Base-by-base conservation (phyloP, 2,888 invertebrate genomes). In the Epistrophella euchroma region DNA sequence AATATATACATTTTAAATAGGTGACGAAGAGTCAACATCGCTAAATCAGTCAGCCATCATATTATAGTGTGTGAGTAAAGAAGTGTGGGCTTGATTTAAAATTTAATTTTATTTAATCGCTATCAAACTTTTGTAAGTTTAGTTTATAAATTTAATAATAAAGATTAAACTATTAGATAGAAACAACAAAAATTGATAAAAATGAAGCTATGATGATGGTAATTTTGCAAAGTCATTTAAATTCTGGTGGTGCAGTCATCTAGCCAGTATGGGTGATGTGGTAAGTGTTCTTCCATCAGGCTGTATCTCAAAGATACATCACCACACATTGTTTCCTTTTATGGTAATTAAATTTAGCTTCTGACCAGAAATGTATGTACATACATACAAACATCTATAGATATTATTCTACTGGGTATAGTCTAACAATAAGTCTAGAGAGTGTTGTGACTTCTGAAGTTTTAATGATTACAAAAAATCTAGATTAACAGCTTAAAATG, bases 301-400 rank as follows among this genome's bases (percentile, higher is more conserved):
- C 50, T 25, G 58, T 60, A 71, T 76, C 43, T 66, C 32, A 66
- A 73, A 79, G 68, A 74, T 70, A 83, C 70, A 50, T 50, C 70
- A 50, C 68, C 70, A 68, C 22, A 52, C 56, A 71, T 58, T 71
- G 71, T 75, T 75, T 80, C 71, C 75, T 58, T 75, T 58, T 71
- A 84, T 71, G 71, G 66, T 75, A 84, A 75, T 84, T 84, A 74
- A 71, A 58, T 79, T 58, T 35, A 35, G 60, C 28, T 45, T 45
- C 72, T 64, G n/a, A 37, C 32, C 55, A 19, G 11, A 19, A 52
- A 28, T 52, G 2, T 7, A 32, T 28, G 1, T 25, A 25, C 25
- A 25, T 25, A 25, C 2, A 25, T 2, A 25, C 25, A n/a, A n/a
- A 25, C 2, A 25, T 4, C 2, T 28, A 37, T 47, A n/a, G 43